Evolutionary conservation across 1,140 invertebrate species (phyloP).

Genomic region (Aphelinus certus): DNA sequence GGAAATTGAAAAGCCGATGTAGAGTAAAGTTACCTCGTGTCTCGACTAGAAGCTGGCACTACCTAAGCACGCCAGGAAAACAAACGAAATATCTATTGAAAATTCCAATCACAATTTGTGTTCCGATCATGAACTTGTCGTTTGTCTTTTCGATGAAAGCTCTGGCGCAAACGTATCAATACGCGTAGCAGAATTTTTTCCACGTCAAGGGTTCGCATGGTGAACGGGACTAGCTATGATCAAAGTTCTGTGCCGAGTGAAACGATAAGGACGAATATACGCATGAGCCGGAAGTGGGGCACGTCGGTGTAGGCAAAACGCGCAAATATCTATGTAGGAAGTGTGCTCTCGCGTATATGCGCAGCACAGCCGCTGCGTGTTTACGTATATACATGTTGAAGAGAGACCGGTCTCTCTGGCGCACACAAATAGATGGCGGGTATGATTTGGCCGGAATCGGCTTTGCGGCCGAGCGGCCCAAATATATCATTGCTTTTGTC

Average conservation of each 20-base stretch:
- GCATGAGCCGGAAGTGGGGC: constrained; percentile 2
- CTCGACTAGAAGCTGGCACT: too few species aligned
- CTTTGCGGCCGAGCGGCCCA: constrained; percentile 3
- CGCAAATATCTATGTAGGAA: neutral
- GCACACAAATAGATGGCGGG: constrained; percentile 1
- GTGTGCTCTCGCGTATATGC: neutral
- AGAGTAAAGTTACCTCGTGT: too few species aligned
- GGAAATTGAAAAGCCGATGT: too few species aligned
- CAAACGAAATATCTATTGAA: too few species aligned
- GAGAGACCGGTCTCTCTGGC: neutral
- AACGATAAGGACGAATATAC: neutral
- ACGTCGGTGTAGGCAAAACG: neutral
- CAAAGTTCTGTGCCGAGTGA: neutral
- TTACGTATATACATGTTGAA: neutral
- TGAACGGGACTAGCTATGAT: neutral
- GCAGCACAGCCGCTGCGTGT: neutral
- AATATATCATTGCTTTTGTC: constrained; percentile 34
- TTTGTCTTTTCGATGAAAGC: too few species aligned
- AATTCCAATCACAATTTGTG: too few species aligned
- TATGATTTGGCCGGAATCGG: constrained; percentile 32
- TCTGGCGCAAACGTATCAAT: too few species aligned
- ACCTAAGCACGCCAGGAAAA: too few species aligned
- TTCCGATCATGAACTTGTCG: too few species aligned
- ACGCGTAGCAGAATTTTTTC: neutral
- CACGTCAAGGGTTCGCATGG: neutral